phyloP scores from a whole-genome alignment of 2,797 vertebrate genomes.

The Eutrigla gurnardus region DNA sequence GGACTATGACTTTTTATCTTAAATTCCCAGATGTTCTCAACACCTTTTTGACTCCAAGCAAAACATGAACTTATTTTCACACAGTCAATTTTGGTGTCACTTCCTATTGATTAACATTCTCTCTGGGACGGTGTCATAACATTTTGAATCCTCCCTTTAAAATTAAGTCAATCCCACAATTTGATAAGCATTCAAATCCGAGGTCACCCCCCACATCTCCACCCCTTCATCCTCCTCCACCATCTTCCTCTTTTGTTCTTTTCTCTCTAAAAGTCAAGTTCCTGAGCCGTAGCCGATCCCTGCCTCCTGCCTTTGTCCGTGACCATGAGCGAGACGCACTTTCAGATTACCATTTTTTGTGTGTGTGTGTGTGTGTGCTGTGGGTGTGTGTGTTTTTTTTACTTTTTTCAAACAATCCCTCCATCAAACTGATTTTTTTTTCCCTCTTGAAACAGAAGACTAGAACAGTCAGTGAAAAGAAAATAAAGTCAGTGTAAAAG shows the following conservation, averaged over 20 bases:
- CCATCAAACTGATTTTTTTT: neutral
- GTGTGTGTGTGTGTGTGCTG: conserved; percentile 40
- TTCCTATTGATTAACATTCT: neutral
- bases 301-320: conserved; percentile 77
- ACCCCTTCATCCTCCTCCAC: conserved; percentile 11
- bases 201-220: neutral
- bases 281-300: conserved; percentile 78
- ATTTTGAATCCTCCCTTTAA: too few species aligned
- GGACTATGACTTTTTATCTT: neutral
- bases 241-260: conserved; percentile 65
- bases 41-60: neutral
- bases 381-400: conserved; percentile 14
- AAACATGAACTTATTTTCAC: neutral
- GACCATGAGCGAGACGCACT: conserved; percentile 74
- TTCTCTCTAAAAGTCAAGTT: conserved; percentile 82
- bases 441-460: neutral
- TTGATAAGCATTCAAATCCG: too few species aligned
- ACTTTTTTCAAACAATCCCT: neutral
- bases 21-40: neutral
- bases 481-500: too few species aligned
- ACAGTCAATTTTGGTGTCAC: neutral
- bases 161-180: neutral
- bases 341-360: conserved; percentile 50
- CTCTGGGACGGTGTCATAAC: too few species aligned
- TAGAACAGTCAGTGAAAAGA: neutral